Evolutionary conservation across 2,113 vertebrate genomes (phyloP), one percentile per base, ranked within the genome.

Genomic region (Galbula dea): DNA sequence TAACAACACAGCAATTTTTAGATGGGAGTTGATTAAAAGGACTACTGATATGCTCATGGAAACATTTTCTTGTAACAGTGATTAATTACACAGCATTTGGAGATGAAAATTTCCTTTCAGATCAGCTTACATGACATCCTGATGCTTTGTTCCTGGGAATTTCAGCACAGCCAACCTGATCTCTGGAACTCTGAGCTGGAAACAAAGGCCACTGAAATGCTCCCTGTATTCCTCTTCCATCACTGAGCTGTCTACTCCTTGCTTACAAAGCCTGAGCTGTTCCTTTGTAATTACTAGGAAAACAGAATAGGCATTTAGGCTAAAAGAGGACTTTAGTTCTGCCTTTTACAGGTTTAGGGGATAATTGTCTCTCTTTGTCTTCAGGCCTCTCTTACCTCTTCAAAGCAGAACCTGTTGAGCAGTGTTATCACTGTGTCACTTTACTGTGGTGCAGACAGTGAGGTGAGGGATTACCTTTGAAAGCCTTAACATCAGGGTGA

Each of bases 211-310:
- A 12, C 29, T 59, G 62, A 74, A 85, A 36, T 57, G 55, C 52
- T 23, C n/a, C 27, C 71, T 48, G 74, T 7, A 7, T 81, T 88
- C 19, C 58, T 48, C 65, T 69, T 80, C 73, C 39, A 32, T 36
- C 79, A 45, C 5, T 75, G 81, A 75, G 75, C 81, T 86, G 54
- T 9, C 55, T 83, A 3, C 39, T 19, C 72, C 43, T 83, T 65
- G 62, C 93, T 81, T 69, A 76, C 74, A 87, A 62, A 90, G 79
- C 26, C 76, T n/a, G 66, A 54, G 58, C 88, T 94, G 74, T 37
- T 59, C 93, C 73, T 93, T 80, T 90, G 17, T 90, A 96, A 94
- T 96, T 89, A 92, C 20, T 88, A 69, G 77, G 61, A 89, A 80
- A 94, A 90, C 71, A 86, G 88, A 95, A 80, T 22, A 67, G 41